Percentiles rank a stretch among this genome's conserved stretches.
These are phyloP conservation scores for Acleris emargana DNA, from an alignment of 2,888 invertebrate genomes.

Conservation along the genomic window DNA sequence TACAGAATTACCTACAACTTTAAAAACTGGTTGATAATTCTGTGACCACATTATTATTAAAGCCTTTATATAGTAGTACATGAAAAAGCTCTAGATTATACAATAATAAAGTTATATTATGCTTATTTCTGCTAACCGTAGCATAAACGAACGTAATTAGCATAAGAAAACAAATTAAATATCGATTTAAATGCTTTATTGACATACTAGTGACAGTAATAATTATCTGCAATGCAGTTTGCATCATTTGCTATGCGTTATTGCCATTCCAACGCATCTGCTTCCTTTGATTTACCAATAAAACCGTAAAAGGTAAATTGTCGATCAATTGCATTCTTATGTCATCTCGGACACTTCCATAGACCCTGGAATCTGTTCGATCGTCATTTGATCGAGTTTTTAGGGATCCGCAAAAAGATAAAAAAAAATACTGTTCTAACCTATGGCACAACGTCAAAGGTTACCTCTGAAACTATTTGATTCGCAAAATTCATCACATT, in stretches of 20 bases:
- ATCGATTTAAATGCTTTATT: constrained; percentile 11
- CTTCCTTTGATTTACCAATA: constrained; percentile 16
- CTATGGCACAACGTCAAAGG: neutral
- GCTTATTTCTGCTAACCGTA: too few relatives aligned
- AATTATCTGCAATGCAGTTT: constrained; percentile 7
- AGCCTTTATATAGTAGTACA: too few relatives aligned
- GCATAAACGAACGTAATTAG: constrained; percentile 8
- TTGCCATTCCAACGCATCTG: constrained; percentile 18
- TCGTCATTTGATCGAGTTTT: constrained; percentile 23
- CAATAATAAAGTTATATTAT: too few relatives aligned
- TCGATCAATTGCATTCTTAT: constrained; percentile 6
- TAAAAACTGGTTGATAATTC: too few relatives aligned
- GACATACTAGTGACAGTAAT: constrained; percentile 17
- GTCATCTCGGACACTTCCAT: constrained; percentile 18
- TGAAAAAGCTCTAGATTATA: too few relatives aligned
- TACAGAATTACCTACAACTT: too few relatives aligned
- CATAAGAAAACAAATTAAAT: constrained; percentile 14
- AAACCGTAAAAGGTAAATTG: constrained; percentile 14
- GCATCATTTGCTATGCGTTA: constrained; percentile 15
- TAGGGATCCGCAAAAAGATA: neutral
- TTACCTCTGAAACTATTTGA: too few relatives aligned
- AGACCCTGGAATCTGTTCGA: constrained; percentile 8
- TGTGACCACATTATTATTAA: too few relatives aligned
- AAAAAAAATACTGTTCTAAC: neutral
- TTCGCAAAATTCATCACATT: too few relatives aligned